A percentile compares a stretch with the other conserved stretches of the same genome.
Conservation (phyloP, 2,797 vertebrate species). For the Oreortyx pictus region DNA sequence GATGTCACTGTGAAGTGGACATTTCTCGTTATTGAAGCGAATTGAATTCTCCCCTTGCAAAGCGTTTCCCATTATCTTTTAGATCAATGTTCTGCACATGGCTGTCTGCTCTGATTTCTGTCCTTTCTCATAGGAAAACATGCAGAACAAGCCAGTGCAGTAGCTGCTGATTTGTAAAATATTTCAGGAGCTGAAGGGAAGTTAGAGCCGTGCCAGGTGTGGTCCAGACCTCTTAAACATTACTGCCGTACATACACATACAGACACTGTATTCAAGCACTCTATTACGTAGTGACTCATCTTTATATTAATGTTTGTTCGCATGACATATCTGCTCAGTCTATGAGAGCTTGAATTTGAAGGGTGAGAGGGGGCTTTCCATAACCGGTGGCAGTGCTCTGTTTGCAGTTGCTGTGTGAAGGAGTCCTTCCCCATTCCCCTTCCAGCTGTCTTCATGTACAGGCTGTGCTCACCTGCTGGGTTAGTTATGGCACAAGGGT, state of each 20-base stretch:
- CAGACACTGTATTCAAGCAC: background rate
- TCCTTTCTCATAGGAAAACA: background rate
- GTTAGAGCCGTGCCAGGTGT: background rate
- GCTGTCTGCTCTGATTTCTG: slow-evolving; percentile 45
- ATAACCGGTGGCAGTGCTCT: background rate
- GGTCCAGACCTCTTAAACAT: background rate
- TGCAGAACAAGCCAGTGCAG: background rate
- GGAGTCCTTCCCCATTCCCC: background rate
- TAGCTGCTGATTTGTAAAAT: background rate
- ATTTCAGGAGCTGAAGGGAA: background rate
- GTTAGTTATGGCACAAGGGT: no score
- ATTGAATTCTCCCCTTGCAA: slow-evolving; percentile 27
- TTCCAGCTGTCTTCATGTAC: background rate
- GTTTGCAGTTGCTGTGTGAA: rapidly evolving
- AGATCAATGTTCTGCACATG: background rate
- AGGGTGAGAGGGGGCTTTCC: background rate
- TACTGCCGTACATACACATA: background rate
- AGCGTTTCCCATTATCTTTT: slow-evolving; percentile 43
- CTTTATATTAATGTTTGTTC: background rate
- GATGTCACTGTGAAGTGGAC: background rate
- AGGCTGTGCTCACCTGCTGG: background rate
- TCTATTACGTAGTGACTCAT: background rate
- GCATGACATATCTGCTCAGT: rapidly evolving
- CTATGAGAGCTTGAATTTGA: background rate
- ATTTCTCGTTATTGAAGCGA: background rate